These are phyloP conservation scores for Lithodes maja DNA, from an alignment of 2,888 invertebrate genomes.

Conservation along the genomic window DNA sequence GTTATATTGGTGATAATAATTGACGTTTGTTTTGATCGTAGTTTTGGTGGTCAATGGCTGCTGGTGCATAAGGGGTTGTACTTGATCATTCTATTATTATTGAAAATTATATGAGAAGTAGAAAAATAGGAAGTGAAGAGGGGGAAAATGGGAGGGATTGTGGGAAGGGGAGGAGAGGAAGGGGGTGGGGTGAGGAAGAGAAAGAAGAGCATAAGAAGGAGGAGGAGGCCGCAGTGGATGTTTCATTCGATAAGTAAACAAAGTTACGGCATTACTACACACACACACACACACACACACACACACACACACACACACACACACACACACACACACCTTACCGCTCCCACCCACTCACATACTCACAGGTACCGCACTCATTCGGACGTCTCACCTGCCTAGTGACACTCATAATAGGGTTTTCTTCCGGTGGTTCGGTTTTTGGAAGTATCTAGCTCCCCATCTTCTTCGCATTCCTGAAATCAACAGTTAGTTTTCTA, in stretches of 20 bases:
- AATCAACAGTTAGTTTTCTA: too few species aligned
- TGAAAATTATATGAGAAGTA: too few species aligned
- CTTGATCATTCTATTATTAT: too few species aligned
- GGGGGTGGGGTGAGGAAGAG: neutral
- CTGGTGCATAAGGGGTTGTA: too few species aligned
- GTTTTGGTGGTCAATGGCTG: too few species aligned
- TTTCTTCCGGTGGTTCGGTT: too few species aligned
- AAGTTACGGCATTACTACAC: neutral
- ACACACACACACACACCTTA: neutral
- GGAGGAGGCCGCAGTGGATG: neutral
- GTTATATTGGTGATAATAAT: too few species aligned
- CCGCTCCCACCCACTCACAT: neutral
- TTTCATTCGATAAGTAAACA: neutral
- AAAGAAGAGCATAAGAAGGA: neutral
- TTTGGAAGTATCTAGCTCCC: too few species aligned
- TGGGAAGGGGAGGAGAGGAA: neutral
- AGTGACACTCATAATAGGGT: too few species aligned
- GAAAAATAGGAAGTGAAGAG: too few species aligned
- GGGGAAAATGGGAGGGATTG: neutral
- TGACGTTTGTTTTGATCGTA: too few species aligned
- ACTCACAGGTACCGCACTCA: neutral
- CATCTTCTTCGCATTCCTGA: too few species aligned
- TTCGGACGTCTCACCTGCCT: neutral
- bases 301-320: neutral
- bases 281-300: conserved; percentile 1